These are phyloP conservation scores for Poecilia velifera DNA, from an alignment of 2,797 vertebrate species.

Conservation along the genomic window DNA sequence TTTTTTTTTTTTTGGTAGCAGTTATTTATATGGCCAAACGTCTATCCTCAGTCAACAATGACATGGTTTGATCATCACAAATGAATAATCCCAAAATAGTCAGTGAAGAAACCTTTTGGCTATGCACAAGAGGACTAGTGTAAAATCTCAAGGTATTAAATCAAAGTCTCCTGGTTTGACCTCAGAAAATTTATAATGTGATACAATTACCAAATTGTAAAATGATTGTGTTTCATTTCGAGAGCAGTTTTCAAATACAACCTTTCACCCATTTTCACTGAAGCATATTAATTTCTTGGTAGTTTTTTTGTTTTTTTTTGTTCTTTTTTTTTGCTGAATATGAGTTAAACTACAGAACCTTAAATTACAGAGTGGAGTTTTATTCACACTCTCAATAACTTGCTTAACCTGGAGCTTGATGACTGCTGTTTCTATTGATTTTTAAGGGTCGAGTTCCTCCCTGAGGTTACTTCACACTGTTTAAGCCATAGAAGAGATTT, in stretches of 20 bases:
- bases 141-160: neutral
- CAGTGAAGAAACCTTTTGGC: neutral
- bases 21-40: neutral
- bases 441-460: neutral
- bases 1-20: neutral
- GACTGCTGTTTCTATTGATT: neutral
- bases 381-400: neutral
- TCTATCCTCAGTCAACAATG: neutral
- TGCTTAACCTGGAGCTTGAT: neutral
- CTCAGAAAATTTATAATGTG: neutral
- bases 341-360: neutral
- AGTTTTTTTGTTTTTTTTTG: neutral
- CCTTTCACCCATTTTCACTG: slow-evolving; percentile 3
- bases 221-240: neutral
- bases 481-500: neutral
- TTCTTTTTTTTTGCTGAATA: neutral
- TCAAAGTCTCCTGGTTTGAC: neutral
- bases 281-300: neutral
- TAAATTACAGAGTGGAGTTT: neutral
- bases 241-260: neutral
- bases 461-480: neutral
- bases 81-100: neutral
- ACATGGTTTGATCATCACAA: neutral
- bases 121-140: neutral
- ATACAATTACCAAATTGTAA: neutral